phyloP scores from a whole-genome alignment of 2,797 vertebrate genomes.

The Morelia viridis region DNA sequence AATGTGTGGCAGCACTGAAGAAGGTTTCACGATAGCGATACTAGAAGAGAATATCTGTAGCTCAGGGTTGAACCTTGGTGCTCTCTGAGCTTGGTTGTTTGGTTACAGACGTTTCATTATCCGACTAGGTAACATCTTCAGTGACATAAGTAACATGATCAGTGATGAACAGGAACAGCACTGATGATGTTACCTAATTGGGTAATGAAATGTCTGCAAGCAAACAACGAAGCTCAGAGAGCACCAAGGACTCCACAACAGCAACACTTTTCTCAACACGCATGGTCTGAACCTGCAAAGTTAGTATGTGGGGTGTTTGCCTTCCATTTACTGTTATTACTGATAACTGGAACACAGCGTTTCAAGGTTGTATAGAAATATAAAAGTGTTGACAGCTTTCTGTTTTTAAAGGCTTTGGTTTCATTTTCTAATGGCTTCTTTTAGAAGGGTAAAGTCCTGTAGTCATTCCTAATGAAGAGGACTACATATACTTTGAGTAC shows the following conservation, averaged over 20 bases:
- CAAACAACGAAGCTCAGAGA: no score
- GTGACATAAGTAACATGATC: no score
- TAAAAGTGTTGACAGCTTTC: conserved; percentile 28
- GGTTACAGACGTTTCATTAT: no score
- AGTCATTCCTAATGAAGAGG: conserved; percentile 68
- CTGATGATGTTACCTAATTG: no score
- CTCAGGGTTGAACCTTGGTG: no score
- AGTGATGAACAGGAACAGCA: no score
- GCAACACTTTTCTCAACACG: conserved; percentile 27
- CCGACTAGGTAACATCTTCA: no score
- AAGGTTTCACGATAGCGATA: conserved; percentile 27
- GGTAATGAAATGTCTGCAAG: no score
- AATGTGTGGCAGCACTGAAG: conserved; percentile 27
- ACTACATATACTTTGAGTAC: conserved; percentile 48
- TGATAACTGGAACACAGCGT: conserved; percentile 36
- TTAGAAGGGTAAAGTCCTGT: conserved; percentile 73
- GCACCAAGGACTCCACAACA: no score
- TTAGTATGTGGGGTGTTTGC: conserved; percentile 46
- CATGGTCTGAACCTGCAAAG: conserved; percentile 46
- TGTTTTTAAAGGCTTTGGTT: conserved; percentile 54
- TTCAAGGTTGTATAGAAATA: conserved; percentile 48
- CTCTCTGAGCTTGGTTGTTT: no score
- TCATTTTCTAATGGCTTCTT: conserved; percentile 61
- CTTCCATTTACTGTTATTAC: conserved; percentile 65
- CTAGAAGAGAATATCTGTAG: no score